phyloP scores from a whole-genome alignment of 1,140 invertebrate genomes.

The Gonatopus flavifemur region DNA sequence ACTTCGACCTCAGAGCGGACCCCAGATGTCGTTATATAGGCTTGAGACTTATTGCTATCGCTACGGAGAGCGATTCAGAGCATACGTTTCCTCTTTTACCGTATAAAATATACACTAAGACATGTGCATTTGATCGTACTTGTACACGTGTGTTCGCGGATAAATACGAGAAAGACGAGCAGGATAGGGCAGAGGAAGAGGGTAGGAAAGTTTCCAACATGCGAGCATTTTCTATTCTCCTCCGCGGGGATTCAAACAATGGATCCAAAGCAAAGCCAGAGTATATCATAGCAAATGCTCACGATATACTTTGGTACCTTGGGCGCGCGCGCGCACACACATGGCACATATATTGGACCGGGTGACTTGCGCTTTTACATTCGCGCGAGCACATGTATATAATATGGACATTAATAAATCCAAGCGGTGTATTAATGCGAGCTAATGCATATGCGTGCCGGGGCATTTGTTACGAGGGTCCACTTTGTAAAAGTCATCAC shows the following conservation, averaged over 20 bases:
- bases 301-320: background rate
- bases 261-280: slow-evolving; percentile 35
- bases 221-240: too few species aligned
- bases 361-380: slow-evolving; percentile 18
- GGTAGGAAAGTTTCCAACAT: too few species aligned
- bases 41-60: too few species aligned
- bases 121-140: too few species aligned
- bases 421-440: slow-evolving; percentile 50
- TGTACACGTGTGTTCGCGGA: too few species aligned
- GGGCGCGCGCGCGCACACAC: slow-evolving; percentile 19
- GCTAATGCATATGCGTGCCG: slow-evolving; percentile 47
- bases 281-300: slow-evolving; percentile 47
- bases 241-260: slow-evolving; percentile 24
- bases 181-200: too few species aligned
- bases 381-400: slow-evolving; percentile 39
- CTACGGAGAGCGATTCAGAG: too few species aligned
- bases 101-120: too few species aligned
- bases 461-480: slow-evolving; percentile 46
- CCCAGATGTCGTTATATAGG: too few species aligned
- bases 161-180: too few species aligned
- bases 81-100: too few species aligned
- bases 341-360: slow-evolving; percentile 21
- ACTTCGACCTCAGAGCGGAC: too few species aligned
- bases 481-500: slow-evolving; percentile 39
- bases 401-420: slow-evolving; percentile 54